Base-by-base conservation (phyloP, 2,113 vertebrate genomes). In the Formicarius rufipectus region DNA sequence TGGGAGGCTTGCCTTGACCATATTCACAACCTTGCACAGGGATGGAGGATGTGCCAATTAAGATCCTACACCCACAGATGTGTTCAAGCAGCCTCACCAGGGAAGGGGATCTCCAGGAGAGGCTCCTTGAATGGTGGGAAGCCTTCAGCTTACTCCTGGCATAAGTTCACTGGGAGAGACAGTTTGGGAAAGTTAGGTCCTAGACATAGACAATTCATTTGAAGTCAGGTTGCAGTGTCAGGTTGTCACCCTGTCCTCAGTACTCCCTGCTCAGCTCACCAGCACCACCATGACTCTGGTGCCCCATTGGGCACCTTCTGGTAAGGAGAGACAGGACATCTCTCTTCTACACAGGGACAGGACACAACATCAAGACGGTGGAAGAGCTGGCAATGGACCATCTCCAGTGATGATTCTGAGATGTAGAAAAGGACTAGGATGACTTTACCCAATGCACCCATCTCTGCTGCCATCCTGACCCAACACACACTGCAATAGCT, bases 301-400 rank as follows among this genome's bases (percentile, higher is more conserved):
- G 49, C n/a, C 25, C 56, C 4, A 0, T 3, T 15, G n/a, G 22
- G 24, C 37, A 73, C 37, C 12, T 42, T n/a, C 55, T 71, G 45
- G 64, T 63, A 71, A 67, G 49, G 84, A 50, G 22, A 30, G 28
- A 50, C 21, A 60, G 14, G n/a, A 37, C 4, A 4, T 31, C 17
- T 39, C 7, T 49, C 39, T 45, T 39, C 30, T 28, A 28, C n/a
- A 15, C 14, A 23, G 24, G 58, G n/a, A 40, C 31, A 45, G 62
- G 21, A 74, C 42, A 58, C 39, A 58, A 19, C 2, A 3, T 24
- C 28, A 8, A 2, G 1, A 40, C 0, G 3, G 17, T 59, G 19
- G 83, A 62, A 67, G 19, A 62, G 21, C 42, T n/a, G 42, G 20
- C 12, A 21, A 28, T 56, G 28, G 40, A 45, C 44, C 5, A 23